These are phyloP conservation scores for Magallana angulata DNA, from an alignment of 1,140 invertebrate species.

Conservation along the genomic window DNA sequence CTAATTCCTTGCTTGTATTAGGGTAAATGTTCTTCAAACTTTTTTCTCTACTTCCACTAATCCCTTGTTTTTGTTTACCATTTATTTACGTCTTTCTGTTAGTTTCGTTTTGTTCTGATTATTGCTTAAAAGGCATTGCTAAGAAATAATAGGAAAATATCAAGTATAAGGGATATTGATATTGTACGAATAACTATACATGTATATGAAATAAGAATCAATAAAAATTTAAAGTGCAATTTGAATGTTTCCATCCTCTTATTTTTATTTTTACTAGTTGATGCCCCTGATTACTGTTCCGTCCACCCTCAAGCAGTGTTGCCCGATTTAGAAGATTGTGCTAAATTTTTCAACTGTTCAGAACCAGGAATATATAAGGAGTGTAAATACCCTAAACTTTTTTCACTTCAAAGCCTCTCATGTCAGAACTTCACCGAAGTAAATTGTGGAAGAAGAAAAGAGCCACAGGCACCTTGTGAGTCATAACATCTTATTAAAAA, in stretches of 20 bases:
- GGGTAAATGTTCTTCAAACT: no score
- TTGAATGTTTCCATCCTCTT: not conserved
- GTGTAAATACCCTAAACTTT: conserved; percentile 66
- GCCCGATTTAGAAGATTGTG: conserved; percentile 65
- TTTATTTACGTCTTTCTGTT: no score
- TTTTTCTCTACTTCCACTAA: no score
- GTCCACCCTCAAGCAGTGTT: conserved; percentile 39
- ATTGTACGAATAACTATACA: no score
- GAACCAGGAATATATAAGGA: conserved; percentile 41
- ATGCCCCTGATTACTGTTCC: conserved; percentile 45
- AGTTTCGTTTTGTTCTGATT: no score
- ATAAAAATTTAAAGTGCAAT: no score
- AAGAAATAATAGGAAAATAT: no score
- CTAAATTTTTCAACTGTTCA: conserved; percentile 67
- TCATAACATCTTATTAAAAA: not conserved
- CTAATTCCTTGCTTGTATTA: no score
- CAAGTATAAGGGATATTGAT: no score
- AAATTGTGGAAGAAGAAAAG: conserved; percentile 62
- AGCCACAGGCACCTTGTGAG: conserved; percentile 71
- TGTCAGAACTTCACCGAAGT: conserved; percentile 65
- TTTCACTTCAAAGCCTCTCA: conserved; percentile 49
- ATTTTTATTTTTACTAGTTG: conserved; percentile 41
- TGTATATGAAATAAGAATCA: no score
- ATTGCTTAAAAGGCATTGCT: no score
- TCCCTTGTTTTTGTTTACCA: no score